These are phyloP conservation scores for Folsomia manolachei DNA, from an alignment of 2,888 invertebrate genomes.

Conservation along the genomic window DNA sequence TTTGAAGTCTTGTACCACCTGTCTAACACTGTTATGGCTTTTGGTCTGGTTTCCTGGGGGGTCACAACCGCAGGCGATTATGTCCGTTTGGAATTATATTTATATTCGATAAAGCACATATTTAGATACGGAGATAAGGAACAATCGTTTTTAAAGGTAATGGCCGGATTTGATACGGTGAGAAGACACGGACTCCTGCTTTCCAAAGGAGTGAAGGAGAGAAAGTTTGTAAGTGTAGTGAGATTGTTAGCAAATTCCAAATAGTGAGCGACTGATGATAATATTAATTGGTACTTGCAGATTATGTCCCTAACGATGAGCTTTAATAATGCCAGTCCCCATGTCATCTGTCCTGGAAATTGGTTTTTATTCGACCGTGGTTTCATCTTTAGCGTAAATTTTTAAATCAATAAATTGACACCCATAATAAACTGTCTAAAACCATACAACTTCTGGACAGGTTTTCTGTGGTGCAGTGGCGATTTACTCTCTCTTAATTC, in stretches of 20 bases:
- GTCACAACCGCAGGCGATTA: not conserved
- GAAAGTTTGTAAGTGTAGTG: not conserved
- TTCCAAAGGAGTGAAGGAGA: not conserved
- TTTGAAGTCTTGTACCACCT: not conserved
- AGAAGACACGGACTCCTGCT: not conserved
- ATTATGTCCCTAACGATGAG: not conserved
- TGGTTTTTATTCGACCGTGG: not conserved
- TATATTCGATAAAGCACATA: not conserved
- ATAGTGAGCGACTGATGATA: no score
- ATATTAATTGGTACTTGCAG: no score
- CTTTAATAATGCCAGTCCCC: not conserved
- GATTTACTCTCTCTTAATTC: not conserved
- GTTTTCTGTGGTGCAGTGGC: not conserved
- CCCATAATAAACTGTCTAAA: not conserved
- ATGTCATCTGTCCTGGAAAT: not conserved
- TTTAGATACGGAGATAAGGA: not conserved
- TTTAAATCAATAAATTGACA: no score
- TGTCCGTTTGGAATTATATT: no score
- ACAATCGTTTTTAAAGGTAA: not conserved
- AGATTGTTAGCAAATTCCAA: no score
- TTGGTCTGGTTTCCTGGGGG: not conserved
- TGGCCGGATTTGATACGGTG: not conserved
- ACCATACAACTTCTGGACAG: not conserved
- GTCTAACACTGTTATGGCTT: not conserved
- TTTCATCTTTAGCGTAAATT: not conserved